Evolutionary conservation across 2,888 invertebrate genomes (phyloP).

Genomic region (Stenodema calcarata): DNA sequence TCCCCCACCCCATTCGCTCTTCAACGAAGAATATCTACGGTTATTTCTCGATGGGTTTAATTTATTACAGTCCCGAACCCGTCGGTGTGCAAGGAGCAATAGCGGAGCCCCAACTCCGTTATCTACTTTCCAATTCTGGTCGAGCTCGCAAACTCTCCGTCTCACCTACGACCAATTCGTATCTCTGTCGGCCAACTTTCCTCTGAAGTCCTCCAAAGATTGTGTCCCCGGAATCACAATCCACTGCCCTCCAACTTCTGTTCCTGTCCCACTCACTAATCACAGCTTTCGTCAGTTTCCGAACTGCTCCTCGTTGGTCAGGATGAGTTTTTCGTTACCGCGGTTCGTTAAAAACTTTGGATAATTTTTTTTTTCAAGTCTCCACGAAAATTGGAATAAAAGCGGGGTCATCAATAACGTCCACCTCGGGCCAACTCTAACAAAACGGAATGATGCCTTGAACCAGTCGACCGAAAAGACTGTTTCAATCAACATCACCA

Average conservation of each 20-base stretch:
- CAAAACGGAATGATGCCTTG: too few relatives aligned
- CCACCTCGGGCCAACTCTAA: too few relatives aligned
- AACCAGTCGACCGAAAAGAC: too few relatives aligned
- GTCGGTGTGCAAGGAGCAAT: neutral
- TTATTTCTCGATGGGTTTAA: neutral
- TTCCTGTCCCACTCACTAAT: neutral
- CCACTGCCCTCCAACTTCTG: neutral
- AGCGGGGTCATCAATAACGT: too few relatives aligned
- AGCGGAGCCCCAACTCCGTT: neutral
- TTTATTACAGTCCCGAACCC: neutral
- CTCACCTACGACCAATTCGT: slow-evolving; percentile 2
- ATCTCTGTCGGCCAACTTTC: neutral
- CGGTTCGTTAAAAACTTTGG: neutral
- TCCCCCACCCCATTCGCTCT: neutral
- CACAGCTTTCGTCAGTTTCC: neutral
- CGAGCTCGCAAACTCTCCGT: neutral
- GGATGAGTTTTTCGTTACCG: neutral
- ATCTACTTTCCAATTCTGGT: neutral
- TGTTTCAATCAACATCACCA: too few relatives aligned
- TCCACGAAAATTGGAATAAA: too few relatives aligned
- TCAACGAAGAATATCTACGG: neutral
- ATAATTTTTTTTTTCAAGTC: too few relatives aligned
- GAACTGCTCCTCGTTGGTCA: neutral
- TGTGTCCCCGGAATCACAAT: neutral
- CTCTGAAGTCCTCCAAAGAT: neutral